Evolutionary conservation across 2,113 vertebrate species (phyloP).

Genomic region (Pyxicephalus adspersus): DNA sequence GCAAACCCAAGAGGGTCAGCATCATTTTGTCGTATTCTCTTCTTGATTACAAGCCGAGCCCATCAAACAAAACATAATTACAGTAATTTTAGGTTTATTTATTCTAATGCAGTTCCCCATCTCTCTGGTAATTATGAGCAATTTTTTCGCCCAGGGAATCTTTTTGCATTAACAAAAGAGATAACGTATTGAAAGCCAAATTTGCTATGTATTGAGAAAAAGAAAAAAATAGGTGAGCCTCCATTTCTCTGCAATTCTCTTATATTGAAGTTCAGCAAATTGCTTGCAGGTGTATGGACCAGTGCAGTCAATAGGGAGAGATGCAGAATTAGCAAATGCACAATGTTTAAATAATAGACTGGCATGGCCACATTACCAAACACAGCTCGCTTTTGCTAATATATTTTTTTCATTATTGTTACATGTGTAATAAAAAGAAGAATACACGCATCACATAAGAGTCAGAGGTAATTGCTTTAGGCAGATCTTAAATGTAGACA

Average conservation of each 20-base stretch:
- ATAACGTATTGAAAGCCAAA: slow-evolving; percentile 98
- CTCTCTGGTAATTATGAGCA: slow-evolving; percentile 99
- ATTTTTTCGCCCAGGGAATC: slow-evolving; percentile 98
- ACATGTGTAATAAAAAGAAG: slow-evolving; percentile 32
- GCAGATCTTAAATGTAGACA: no score
- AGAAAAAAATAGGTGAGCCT: slow-evolving; percentile 91
- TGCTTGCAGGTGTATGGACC: slow-evolving; percentile 99
- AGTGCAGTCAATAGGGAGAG: slow-evolving; percentile 90
- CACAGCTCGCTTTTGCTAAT: slow-evolving; percentile 81
- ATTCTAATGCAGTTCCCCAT: slow-evolving; percentile 99
- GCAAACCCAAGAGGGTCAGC: slow-evolving; percentile 99
- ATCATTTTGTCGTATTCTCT: slow-evolving; percentile 99
- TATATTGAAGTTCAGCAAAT: slow-evolving; percentile 95
- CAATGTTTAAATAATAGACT: slow-evolving; percentile 91
- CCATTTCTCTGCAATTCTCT: slow-evolving; percentile 88
- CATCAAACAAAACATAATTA: slow-evolving; percentile 99
- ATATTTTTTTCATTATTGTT: slow-evolving; percentile 65
- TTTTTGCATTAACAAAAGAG: slow-evolving; percentile 99
- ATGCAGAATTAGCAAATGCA: slow-evolving; percentile 95
- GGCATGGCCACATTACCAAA: slow-evolving; percentile 85
- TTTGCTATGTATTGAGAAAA: slow-evolving; percentile 89
- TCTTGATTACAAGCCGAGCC: slow-evolving; percentile 99
- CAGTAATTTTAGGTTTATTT: slow-evolving; percentile 99
- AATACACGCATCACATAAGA: neutral
- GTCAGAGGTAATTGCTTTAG: no score